phyloP scores from a whole-genome alignment of 37 sponge, comb jelly and placozoan genomes.

The Axinella damicornis region DNA sequence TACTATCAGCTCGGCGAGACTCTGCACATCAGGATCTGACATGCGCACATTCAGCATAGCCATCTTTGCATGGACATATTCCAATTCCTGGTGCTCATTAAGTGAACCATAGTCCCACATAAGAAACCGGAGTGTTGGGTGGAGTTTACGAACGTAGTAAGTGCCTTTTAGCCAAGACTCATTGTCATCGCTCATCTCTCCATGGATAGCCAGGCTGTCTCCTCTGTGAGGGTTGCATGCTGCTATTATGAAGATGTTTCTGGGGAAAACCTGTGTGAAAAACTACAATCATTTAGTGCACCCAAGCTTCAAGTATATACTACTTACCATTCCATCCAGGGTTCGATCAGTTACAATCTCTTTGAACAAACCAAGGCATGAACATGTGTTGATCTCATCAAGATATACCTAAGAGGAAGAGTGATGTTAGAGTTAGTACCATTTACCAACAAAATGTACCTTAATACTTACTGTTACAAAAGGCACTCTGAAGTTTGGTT shows the following conservation, averaged over 20 bases:
- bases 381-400: slow-evolving; percentile 68
- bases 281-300: not conserved
- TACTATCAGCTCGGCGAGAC: slow-evolving; percentile 59
- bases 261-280: slow-evolving; percentile 43
- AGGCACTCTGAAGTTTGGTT: slow-evolving; percentile 50
- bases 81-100: slow-evolving; percentile 61
- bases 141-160: slow-evolving; percentile 77
- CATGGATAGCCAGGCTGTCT: slow-evolving; percentile 45
- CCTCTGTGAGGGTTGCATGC: slow-evolving; percentile 88
- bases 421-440: too few relatives aligned
- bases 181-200: not conserved
- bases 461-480: too few relatives aligned
- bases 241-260: slow-evolving; percentile 73
- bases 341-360: slow-evolving; percentile 67
- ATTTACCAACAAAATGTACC: too few relatives aligned
- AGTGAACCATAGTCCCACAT: slow-evolving; percentile 85
- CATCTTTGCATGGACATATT: slow-evolving; percentile 67
- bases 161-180: slow-evolving; percentile 60
- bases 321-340: not conserved
- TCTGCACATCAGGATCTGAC: not conserved
- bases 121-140: slow-evolving; percentile 69
- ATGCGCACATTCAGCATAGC: slow-evolving; percentile 35
- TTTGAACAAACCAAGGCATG: slow-evolving; percentile 80
- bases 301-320: too few relatives aligned
- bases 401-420: not conserved